Evolutionary conservation across 2,113 vertebrate genomes (phyloP), one percentile per base, ranked within the genome.

Genomic region (human): DNA sequence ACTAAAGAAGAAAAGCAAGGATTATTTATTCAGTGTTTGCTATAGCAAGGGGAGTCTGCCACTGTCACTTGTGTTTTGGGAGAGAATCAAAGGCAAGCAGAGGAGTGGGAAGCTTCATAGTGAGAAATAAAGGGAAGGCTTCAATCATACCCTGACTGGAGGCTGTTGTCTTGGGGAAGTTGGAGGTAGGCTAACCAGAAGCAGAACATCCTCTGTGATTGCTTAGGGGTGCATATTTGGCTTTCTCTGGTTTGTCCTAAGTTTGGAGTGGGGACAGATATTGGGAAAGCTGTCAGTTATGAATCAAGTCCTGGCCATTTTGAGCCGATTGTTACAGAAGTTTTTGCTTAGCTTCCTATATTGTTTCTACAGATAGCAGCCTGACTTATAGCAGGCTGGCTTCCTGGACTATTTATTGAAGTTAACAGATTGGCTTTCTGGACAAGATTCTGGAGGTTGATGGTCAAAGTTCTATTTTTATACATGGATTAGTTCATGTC

Each of bases 381-480:
- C 17, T 82, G 43, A 83, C 11, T 50, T 81, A 14, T 7, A 61
- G 50, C 12, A 80, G 57, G 64, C 38, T 83, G 25, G 7, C 16
- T 91, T 90, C 17, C 22, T 59, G 45, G 14, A 64, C 61, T 87
- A 48, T 64, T 81, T 92, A 22, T 64, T 90, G 18, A 61, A 84
- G 14, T n/a, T 40, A 48, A 79, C 5, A 40, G 38, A 4, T 83
- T 95, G 59, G 35, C 79, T 95, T 93, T 85, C 48, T 80, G 30
- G 35, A 32, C 25, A 87, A 27, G 40, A 79, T 88, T 35, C 38
- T 45, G 17, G 32, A 32, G 9, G 48, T 45, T 30, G 35, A 80
- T 32, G 57, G 30, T n/a, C 72, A 43, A 84, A 94, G 68, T 68
- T 92, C 78, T 92, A 16, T 80, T 92, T 95, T 87, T 57, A 78